Evolutionary conservation across 1,140 invertebrate species (phyloP).

Genomic region (Zaprionus tsacasi): DNA sequence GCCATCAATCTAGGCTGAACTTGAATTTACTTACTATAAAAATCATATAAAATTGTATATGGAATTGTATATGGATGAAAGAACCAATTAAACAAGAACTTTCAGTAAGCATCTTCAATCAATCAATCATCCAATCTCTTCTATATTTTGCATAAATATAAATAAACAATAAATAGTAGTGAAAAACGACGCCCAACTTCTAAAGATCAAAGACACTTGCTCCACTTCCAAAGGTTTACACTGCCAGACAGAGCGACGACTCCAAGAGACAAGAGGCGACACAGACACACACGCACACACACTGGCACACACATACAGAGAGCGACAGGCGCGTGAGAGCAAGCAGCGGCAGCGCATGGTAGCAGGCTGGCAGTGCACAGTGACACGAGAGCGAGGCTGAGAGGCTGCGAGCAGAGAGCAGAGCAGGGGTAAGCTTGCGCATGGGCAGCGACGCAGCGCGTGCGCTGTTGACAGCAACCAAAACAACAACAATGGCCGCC

Average conservation of each 20-base stretch:
- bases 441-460: slow-evolving; percentile 38
- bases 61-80: no score
- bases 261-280: slow-evolving; percentile 26
- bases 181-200: not conserved
- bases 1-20: not conserved
- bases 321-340: slow-evolving; percentile 1
- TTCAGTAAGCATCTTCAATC: not conserved
- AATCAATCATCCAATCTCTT: not conserved
- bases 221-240: slow-evolving; percentile 66
- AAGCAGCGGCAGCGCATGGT: not conserved
- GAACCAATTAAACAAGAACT: no score
- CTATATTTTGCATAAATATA: not conserved
- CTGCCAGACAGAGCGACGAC: slow-evolving; percentile 68
- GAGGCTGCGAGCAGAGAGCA: slow-evolving; percentile 33
- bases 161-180: not conserved
- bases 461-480: slow-evolving; percentile 50
- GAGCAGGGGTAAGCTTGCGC: not conserved
- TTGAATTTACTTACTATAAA: not conserved
- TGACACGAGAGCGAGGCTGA: not conserved
- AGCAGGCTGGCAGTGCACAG: not conserved
- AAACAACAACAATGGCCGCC: slow-evolving; percentile 13
- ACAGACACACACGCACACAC: slow-evolving; percentile 7
- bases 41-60: no score
- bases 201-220: slow-evolving; percentile 58
- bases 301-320: not conserved